phyloP scores from a whole-genome alignment of 1,140 invertebrate species.

The Drosophila kanapiae region DNA sequence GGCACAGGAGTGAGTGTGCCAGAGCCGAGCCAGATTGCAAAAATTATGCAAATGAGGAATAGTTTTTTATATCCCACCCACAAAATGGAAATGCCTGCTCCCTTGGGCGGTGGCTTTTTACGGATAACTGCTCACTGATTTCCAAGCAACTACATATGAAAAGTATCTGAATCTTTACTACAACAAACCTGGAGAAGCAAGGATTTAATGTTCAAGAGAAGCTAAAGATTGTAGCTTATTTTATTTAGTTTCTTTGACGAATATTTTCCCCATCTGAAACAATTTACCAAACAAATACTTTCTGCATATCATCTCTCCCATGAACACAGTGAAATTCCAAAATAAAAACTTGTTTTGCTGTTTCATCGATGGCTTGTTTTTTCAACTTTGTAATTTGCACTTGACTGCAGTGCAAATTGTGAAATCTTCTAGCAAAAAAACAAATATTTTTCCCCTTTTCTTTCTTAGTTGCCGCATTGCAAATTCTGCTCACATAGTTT shows the following conservation, averaged over 20 bases:
- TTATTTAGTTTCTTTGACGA: background rate
- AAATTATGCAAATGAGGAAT: slow-evolving; percentile 46
- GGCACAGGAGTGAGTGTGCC: background rate
- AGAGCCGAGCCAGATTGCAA: slow-evolving; percentile 3
- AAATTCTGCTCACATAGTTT: slow-evolving; percentile 73
- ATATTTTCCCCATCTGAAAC: background rate
- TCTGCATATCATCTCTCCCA: background rate
- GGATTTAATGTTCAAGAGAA: too few relatives aligned
- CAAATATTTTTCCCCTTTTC: background rate
- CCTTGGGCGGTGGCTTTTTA: slow-evolving; percentile 1
- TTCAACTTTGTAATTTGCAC: slow-evolving; percentile 37
- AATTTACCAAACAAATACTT: background rate
- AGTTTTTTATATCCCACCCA: slow-evolving; percentile 14
- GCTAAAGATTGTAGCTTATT: background rate
- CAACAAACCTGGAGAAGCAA: background rate
- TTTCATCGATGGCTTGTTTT: slow-evolving; percentile 23
- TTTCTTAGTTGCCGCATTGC: slow-evolving; percentile 65
- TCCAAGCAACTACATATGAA: slow-evolving; percentile 18
- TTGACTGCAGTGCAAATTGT: slow-evolving; percentile 34
- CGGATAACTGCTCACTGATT: slow-evolving; percentile 21
- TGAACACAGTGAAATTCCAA: background rate
- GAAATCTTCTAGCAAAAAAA: slow-evolving; percentile 1
- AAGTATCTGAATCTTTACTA: background rate
- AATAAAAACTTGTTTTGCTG: slow-evolving; percentile 24
- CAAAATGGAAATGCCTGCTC: slow-evolving; percentile 12